Evolutionary conservation across 2,797 vertebrate species (phyloP).

Genomic region (Galago senegalensis): DNA sequence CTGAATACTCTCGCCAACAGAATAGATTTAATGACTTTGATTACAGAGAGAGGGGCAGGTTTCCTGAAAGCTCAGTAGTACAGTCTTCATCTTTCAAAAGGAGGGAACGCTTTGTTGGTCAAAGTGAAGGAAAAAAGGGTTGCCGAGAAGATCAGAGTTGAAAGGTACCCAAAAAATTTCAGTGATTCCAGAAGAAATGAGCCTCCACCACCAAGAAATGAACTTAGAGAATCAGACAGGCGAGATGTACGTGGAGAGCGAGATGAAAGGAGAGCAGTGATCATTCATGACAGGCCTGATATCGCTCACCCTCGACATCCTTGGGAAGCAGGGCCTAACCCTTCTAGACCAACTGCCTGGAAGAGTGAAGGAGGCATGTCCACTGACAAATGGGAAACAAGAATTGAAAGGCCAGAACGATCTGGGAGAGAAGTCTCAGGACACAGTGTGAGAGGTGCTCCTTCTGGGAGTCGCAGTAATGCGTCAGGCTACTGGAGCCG

Average conservation of each 20-base stretch:
- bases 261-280: slow-evolving; percentile 93
- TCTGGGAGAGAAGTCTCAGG: slow-evolving; percentile 94
- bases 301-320: slow-evolving; percentile 93
- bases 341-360: slow-evolving; percentile 91
- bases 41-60: slow-evolving; percentile 94
- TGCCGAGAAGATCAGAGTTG: slow-evolving; percentile 93
- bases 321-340: slow-evolving; percentile 92
- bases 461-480: slow-evolving; percentile 92
- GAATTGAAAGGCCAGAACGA: slow-evolving; percentile 93
- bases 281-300: slow-evolving; percentile 93
- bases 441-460: slow-evolving; percentile 92
- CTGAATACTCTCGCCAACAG: slow-evolving; percentile 95
- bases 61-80: slow-evolving; percentile 92
- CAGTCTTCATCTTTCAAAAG: slow-evolving; percentile 95
- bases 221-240: slow-evolving; percentile 94
- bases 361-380: slow-evolving; percentile 93
- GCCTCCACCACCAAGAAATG: slow-evolving; percentile 90
- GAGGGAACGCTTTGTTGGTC: slow-evolving; percentile 95
- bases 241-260: slow-evolving; percentile 95
- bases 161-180: slow-evolving; percentile 96
- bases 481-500: slow-evolving; percentile 92
- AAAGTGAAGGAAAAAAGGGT: slow-evolving; percentile 96
- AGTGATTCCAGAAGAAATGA: slow-evolving; percentile 94
- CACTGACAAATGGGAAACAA: slow-evolving; percentile 94
- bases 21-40: slow-evolving; percentile 96